phyloP scores from a whole-genome alignment of 1,140 invertebrate genomes.

The Heterodera schachtii region DNA sequence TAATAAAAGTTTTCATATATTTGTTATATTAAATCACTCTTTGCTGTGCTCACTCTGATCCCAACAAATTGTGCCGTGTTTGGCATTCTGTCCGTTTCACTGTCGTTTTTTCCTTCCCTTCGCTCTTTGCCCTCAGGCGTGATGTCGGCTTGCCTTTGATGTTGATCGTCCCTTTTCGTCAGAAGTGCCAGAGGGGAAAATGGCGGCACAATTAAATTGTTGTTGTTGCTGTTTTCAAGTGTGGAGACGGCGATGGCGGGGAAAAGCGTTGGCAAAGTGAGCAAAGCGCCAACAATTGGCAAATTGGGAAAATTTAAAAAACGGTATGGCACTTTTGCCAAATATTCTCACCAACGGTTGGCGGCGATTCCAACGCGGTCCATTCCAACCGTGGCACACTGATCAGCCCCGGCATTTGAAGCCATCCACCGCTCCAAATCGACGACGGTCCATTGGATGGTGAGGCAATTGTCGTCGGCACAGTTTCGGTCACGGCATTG shows the following conservation, averaged over 20 bases:
- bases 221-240: neutral
- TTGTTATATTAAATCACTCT: neutral
- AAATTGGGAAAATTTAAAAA: neutral
- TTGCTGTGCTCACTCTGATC: conserved; percentile 5
- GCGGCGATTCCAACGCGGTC: neutral
- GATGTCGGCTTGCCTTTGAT: neutral
- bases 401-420: neutral
- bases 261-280: neutral
- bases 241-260: neutral
- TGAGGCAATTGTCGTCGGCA: neutral
- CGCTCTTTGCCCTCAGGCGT: neutral
- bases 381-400: neutral
- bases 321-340: neutral
- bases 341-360: neutral
- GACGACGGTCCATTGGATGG: neutral
- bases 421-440: neutral
- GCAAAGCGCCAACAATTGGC: neutral
- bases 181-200: neutral
- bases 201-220: conserved; percentile 1
- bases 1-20: neutral
- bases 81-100: neutral
- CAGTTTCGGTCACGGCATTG: neutral
- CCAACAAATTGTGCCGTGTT: neutral
- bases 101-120: neutral
- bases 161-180: neutral